Percentiles rank a stretch among this genome's conserved stretches.
Evolutionary conservation across 2,797 vertebrate species (phyloP).

Genomic region (Coreius guichenoti): DNA sequence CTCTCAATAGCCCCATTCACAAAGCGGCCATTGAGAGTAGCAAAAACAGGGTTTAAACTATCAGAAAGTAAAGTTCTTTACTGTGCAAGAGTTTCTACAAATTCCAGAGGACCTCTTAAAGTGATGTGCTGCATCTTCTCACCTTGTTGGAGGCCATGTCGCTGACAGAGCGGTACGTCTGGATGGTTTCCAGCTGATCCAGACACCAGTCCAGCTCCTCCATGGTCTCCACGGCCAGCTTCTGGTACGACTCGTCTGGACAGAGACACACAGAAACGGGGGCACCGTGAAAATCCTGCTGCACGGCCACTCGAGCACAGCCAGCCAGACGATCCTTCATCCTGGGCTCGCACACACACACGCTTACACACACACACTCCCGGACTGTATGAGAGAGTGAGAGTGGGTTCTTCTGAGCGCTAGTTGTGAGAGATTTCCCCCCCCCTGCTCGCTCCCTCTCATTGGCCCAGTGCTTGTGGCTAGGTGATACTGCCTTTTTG

Average conservation of each 20-base stretch:
- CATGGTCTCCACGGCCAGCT: constrained; percentile 97
- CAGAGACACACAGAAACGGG: constrained; percentile 85
- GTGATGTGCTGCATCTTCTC: constrained; percentile 88
- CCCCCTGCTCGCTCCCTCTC: constrained; percentile 1
- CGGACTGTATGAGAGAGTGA: constrained; percentile 32
- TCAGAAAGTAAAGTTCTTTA: background rate
- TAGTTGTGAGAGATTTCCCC: constrained; percentile 33
- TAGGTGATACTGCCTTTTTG: constrained; percentile 53
- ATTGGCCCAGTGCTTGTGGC: constrained; percentile 34
- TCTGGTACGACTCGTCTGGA: constrained; percentile 97
- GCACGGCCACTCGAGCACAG: constrained; percentile 65
- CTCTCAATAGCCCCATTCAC: constrained; percentile 53
- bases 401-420: constrained; percentile 31
- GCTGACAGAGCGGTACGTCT: constrained; percentile 98
- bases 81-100: background rate
- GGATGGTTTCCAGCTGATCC: constrained; percentile 97
- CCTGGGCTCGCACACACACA: constrained; percentile 67
- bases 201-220: constrained; percentile 98
- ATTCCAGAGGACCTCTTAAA: constrained; percentile 10
- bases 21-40: constrained; percentile 4
- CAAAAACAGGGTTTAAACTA: constrained; percentile 5
- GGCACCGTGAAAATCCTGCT: constrained; percentile 79
- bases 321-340: constrained; percentile 82
- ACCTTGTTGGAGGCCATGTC: constrained; percentile 99
- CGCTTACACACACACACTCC: constrained; percentile 32